Base-by-base conservation (phyloP, 2,797 vertebrate species). In the Bradypodion pumilum region DNA sequence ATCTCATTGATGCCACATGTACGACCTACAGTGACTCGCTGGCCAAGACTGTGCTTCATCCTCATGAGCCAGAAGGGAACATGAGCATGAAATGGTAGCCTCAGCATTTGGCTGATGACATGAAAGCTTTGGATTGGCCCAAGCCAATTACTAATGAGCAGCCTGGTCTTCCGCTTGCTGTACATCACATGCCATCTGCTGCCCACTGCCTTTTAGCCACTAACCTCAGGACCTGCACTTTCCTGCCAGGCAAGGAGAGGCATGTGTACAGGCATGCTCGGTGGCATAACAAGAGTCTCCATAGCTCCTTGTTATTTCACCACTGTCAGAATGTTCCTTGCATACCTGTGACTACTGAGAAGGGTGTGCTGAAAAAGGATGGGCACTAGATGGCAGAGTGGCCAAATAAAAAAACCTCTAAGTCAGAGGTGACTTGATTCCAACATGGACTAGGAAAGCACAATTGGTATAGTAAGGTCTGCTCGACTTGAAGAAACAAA, bases 311-410 rank as follows among this genome's bases (percentile, higher is more conserved):
- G 44, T 19, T n/a, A 81, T 42, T 37, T 69, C 23, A 35, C 3
- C 1, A 4, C 42, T 42, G 3, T 37, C 65, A 42, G 23, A 80
- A 60, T n/a, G 5, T 2, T n/a, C 25, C 23, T 3, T 35, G 63
- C 8, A 68, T n/a, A 68, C 2, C 1, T 32, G 29, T 40, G 6
- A 68, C 46, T 12, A 78, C 56, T 35, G 19, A 13, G 6, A 65
- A 60, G 0, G 0, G 44, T 76, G 37, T 16, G 44, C 0, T 0
- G 25, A 74, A 59, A 40, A 23, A 16, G 0, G 1, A 44, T 1
- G 29, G 42, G 9, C 88, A 40, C 68, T 35, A 37, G 82, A 13
- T 76, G 78, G 82, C 25, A 35, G 69, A 29, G 7, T 78, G 52
- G 81, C n/a, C 70, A 0, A 1, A 29, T 63, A 23, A 21, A 83